Percentiles rank a stretch among this genome's conserved stretches.
Conservation (phyloP, 2,797 vertebrate genomes). For the Brotula barbata region DNA sequence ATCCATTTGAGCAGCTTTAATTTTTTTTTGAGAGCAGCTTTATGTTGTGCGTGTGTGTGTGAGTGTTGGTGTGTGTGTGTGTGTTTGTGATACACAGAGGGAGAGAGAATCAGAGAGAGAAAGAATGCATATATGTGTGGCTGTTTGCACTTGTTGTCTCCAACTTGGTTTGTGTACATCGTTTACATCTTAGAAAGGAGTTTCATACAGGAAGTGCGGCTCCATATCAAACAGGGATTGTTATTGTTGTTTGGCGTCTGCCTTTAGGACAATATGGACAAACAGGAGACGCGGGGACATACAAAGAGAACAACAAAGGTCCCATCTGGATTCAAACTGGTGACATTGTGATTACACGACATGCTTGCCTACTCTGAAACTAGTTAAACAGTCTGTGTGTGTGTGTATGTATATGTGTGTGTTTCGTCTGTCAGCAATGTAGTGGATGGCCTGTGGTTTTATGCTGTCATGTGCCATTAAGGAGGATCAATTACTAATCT, state of each 20-base stretch:
- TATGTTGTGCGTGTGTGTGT: constrained; percentile 23
- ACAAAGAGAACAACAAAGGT: too few species aligned
- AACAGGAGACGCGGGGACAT: too few species aligned
- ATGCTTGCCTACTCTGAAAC: constrained; percentile 19
- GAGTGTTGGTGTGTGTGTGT: constrained; percentile 7
- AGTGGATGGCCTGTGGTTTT: constrained; percentile 44
- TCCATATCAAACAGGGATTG: constrained; percentile 60
- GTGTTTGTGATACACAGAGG: background rate
- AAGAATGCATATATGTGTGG: background rate
- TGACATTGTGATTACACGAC: too few species aligned
- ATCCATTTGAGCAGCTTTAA: constrained; percentile 74
- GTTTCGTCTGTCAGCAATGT: constrained; percentile 63
- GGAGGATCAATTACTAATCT: constrained; percentile 51
- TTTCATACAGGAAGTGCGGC: constrained; percentile 60
- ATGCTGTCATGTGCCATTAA: constrained; percentile 53
- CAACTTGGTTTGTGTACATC: constrained; percentile 34
- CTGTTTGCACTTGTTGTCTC: constrained; percentile 29
- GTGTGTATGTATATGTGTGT: constrained; percentile 39
- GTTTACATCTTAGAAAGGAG: constrained; percentile 43
- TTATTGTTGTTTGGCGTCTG: constrained; percentile 45
- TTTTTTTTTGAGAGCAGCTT: constrained; percentile 66
- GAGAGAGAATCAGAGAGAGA: background rate
- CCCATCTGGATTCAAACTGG: too few species aligned
- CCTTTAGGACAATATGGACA: too few species aligned
- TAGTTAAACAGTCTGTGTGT: constrained; percentile 45